A percentile compares a stretch with the other conserved stretches of the same genome.
Evolutionary conservation across 2,888 invertebrate species (phyloP).

Genomic region (Bombylius major): DNA sequence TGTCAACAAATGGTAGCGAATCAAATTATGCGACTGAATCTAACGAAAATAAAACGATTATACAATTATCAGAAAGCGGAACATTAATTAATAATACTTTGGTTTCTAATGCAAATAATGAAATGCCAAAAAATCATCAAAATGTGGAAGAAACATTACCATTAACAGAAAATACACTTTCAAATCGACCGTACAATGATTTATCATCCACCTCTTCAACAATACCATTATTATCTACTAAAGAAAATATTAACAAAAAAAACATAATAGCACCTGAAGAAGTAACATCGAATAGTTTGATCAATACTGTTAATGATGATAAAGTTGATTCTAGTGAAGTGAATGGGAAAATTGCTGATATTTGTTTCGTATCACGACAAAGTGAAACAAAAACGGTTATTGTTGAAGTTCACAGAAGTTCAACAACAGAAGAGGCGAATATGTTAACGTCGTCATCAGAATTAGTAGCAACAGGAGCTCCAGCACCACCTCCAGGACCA

Average conservation of each 20-base stretch:
- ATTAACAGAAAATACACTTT: too few relatives aligned
- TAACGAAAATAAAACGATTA: conserved; percentile 52
- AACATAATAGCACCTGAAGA: too few relatives aligned
- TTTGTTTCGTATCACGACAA: conserved; percentile 36
- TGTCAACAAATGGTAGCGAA: too few relatives aligned
- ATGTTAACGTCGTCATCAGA: conserved; percentile 12
- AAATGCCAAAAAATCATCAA: not conserved
- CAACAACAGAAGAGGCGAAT: conserved; percentile 15
- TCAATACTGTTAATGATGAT: not conserved
- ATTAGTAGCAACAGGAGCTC: not conserved
- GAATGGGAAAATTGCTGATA: conserved; percentile 31
- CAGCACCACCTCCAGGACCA: conserved; percentile 8
- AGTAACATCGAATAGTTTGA: too few relatives aligned
- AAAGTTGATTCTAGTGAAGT: not conserved
- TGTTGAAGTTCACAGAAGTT: conserved; percentile 60
- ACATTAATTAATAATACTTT: conserved; percentile 55
- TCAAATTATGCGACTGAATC: too few relatives aligned
- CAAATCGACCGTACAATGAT: too few relatives aligned
- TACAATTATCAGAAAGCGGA: conserved; percentile 57
- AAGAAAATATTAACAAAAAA: too few relatives aligned
- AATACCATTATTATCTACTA: too few relatives aligned
- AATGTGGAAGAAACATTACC: too few relatives aligned
- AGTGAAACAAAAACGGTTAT: conserved; percentile 52
- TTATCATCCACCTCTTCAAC: too few relatives aligned
- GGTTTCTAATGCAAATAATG: conserved; percentile 16